phyloP scores from a whole-genome alignment of 2,797 vertebrate species.

The Podarcis lilfordi region DNA sequence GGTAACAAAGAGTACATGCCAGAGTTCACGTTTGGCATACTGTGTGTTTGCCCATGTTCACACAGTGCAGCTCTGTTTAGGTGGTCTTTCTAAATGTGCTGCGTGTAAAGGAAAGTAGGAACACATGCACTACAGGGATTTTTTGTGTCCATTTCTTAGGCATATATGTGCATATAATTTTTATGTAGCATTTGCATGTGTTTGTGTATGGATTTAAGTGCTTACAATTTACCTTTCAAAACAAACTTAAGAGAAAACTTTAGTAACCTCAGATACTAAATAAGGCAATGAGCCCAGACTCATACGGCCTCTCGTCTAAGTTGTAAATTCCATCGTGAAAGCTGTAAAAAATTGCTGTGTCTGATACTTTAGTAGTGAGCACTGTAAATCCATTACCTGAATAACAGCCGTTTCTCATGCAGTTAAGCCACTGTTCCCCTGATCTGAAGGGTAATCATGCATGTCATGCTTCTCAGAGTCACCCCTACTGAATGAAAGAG shows the following conservation, averaged over 20 bases:
- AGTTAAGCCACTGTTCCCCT: conserved; percentile 67
- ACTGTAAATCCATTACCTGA: conserved; percentile 77
- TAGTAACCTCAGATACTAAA: conserved; percentile 64
- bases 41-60: neutral
- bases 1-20: neutral
- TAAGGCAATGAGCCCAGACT: conserved; percentile 72
- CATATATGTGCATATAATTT: neutral
- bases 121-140: neutral
- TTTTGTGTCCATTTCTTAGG: neutral
- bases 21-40: neutral
- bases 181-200: neutral
- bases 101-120: neutral
- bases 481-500: conserved; percentile 47
- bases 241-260: conserved; percentile 65
- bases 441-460: conserved; percentile 68
- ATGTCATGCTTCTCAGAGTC: conserved; percentile 62
- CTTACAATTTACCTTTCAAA: conserved; percentile 62
- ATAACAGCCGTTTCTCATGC: conserved; percentile 66
- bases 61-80: neutral
- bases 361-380: conserved; percentile 67
- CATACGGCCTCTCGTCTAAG: conserved; percentile 51
- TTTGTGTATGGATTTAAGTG: neutral
- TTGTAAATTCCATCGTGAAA: conserved; percentile 73
- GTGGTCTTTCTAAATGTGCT: neutral
- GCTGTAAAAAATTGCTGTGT: conserved; percentile 74